These are phyloP conservation scores for Meandrusa payeni DNA, from an alignment of 2,888 invertebrate species.

Conservation along the genomic window DNA sequence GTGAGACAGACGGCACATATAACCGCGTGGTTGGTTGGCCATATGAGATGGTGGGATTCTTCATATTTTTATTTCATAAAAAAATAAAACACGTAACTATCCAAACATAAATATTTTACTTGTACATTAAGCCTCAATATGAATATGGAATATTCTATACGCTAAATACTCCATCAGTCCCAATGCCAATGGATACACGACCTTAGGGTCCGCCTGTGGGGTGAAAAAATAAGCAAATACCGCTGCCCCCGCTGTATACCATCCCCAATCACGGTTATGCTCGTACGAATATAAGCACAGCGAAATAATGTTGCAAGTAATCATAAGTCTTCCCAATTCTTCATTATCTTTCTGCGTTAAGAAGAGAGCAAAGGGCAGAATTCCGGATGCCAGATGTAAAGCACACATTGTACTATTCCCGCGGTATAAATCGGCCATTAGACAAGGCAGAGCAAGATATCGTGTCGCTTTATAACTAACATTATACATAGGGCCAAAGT, in stretches of 20 bases:
- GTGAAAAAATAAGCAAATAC: conserved; percentile 51
- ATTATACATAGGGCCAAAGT: conserved; percentile 46
- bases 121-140: no score
- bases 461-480: conserved; percentile 51
- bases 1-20: no score
- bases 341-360: conserved; percentile 48
- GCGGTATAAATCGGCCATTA: conserved; percentile 59
- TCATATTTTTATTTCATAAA: no score
- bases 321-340: conserved; percentile 47
- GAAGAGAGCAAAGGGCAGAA: conserved; percentile 55
- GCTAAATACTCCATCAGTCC: conserved; percentile 60
- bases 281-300: conserved; percentile 47
- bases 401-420: conserved; percentile 39
- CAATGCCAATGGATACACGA: conserved; percentile 55
- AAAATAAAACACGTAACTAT: no score
- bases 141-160: conserved; percentile 44
- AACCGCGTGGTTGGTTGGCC: no score
- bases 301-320: conserved; percentile 56
- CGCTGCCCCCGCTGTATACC: conserved; percentile 56
- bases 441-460: conserved; percentile 58
- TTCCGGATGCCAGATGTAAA: conserved; percentile 54
- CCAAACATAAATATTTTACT: no score
- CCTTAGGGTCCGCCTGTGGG: conserved; percentile 37
- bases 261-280: conserved; percentile 51
- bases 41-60: no score